These are phyloP conservation scores for Hypsopygia costalis DNA, from an alignment of 2,888 invertebrate genomes.

Conservation along the genomic window DNA sequence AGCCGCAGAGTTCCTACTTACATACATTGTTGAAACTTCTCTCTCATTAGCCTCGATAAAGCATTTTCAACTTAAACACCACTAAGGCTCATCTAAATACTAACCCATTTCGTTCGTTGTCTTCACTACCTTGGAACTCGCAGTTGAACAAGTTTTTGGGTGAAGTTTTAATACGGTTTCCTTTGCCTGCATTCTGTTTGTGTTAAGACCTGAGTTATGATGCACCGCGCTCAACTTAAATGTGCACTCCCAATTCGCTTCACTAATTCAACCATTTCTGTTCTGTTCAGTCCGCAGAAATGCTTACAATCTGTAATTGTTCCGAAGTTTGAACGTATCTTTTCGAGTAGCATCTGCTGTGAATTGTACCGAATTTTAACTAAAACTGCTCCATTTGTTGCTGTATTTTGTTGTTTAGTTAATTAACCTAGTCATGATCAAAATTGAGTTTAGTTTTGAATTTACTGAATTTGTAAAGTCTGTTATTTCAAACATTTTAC, in stretches of 20 bases:
- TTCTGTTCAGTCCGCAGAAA: neutral
- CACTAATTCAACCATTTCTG: conserved; percentile 1
- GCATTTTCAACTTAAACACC: conserved; percentile 8
- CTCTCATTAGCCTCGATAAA: conserved; percentile 7
- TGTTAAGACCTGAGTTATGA: conserved; percentile 27
- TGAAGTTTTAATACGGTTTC: conserved; percentile 52
- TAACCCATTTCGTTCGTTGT: conserved; percentile 13
- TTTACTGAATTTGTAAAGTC: neutral
- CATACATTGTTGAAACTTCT: conserved; percentile 7
- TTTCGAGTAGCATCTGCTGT: conserved; percentile 4
- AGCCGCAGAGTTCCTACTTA: conserved; percentile 4
- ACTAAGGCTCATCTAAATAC: conserved; percentile 16
- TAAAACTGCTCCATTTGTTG: neutral
- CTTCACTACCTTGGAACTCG: conserved; percentile 3
- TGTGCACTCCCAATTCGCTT: conserved; percentile 3
- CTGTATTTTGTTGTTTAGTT: conserved; percentile 1
- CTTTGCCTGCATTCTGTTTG: conserved; percentile 35
- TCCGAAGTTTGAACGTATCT: conserved; percentile 3
- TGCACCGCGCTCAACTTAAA: conserved; percentile 10
- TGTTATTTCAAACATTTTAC: neutral
- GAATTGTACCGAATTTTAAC: neutral
- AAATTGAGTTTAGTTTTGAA: neutral
- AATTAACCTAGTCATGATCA: neutral
- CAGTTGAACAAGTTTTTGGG: conserved; percentile 29
- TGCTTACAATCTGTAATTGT: conserved; percentile 4